A percentile compares a stretch with the other conserved stretches of the same genome.
Conservation (phyloP, 1,140 invertebrate species). For the Lithobius niger region DNA sequence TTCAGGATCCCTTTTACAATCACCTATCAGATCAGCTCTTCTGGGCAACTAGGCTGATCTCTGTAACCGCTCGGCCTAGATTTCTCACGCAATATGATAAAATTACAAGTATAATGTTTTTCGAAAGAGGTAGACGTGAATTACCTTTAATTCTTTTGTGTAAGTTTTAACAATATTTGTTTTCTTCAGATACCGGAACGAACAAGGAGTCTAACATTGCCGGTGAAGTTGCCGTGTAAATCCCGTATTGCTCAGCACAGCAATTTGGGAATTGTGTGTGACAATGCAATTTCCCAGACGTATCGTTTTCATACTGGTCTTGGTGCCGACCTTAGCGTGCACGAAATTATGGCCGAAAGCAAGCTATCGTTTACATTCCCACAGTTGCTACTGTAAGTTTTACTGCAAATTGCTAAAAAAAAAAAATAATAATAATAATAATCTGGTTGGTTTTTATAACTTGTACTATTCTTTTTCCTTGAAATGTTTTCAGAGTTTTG, state of each 20-base stretch:
- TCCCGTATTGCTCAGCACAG: slow-evolving; percentile 63
- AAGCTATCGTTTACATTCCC: slow-evolving; percentile 73
- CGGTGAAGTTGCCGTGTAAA: slow-evolving; percentile 60
- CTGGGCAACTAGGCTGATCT: no score
- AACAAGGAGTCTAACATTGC: slow-evolving; percentile 62
- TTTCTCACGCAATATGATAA: no score
- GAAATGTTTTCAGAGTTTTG: slow-evolving; percentile 52
- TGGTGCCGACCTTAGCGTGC: slow-evolving; percentile 77
- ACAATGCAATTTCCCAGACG: slow-evolving; percentile 61
- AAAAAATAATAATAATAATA: neutral
- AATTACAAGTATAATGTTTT: no score
- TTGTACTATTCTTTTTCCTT: neutral
- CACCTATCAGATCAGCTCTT: no score
- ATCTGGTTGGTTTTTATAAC: neutral
- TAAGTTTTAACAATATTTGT: no score
- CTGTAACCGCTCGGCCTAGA: no score
- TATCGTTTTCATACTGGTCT: slow-evolving; percentile 83
- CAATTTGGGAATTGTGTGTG: slow-evolving; percentile 55
- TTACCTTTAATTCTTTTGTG: no score
- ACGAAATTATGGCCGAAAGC: slow-evolving; percentile 86
- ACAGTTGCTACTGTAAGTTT: slow-evolving; percentile 70
- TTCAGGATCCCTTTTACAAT: no score
- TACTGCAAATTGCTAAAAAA: neutral
- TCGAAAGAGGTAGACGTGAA: no score
- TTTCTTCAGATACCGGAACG: neutral